Evolutionary conservation across 2,113 vertebrate species (phyloP).

Genomic region (Gnathonemus echidnorhynchus): DNA sequence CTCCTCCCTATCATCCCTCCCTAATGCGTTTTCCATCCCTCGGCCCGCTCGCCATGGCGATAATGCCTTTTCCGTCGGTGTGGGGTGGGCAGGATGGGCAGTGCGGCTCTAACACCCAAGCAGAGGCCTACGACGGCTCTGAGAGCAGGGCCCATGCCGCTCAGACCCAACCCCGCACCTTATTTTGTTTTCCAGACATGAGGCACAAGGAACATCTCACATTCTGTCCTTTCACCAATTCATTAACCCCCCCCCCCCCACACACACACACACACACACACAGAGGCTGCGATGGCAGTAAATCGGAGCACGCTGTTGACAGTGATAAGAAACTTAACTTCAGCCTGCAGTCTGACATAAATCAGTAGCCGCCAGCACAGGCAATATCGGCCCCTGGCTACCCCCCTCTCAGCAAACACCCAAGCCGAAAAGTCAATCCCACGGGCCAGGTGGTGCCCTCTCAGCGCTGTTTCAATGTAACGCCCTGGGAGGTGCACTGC

Average conservation of each 20-base stretch:
- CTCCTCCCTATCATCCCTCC: constrained; percentile 48
- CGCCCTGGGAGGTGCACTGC: background rate
- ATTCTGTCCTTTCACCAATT: background rate
- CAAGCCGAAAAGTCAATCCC: background rate
- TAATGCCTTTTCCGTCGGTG: constrained; percentile 19
- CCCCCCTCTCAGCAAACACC: background rate
- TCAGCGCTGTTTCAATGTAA: background rate
- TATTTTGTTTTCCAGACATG: background rate
- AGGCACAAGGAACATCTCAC: background rate
- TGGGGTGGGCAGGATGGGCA: background rate
- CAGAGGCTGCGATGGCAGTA: background rate
- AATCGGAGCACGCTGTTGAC: background rate
- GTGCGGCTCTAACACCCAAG: background rate
- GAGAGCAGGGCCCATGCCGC: background rate
- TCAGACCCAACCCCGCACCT: background rate
- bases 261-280: no score
- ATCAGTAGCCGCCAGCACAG: background rate
- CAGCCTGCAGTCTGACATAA: background rate
- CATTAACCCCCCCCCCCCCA: background rate
- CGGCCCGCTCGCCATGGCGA: constrained; percentile 39
- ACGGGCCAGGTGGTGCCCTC: background rate
- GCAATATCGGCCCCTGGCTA: background rate
- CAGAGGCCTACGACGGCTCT: background rate
- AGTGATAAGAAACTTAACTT: constrained; percentile 19
- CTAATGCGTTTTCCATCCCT: constrained; percentile 43